Evolutionary conservation across 2,888 invertebrate genomes (phyloP), one percentile per base, ranked within the genome.

Genomic region (Thymelicus lineola): DNA sequence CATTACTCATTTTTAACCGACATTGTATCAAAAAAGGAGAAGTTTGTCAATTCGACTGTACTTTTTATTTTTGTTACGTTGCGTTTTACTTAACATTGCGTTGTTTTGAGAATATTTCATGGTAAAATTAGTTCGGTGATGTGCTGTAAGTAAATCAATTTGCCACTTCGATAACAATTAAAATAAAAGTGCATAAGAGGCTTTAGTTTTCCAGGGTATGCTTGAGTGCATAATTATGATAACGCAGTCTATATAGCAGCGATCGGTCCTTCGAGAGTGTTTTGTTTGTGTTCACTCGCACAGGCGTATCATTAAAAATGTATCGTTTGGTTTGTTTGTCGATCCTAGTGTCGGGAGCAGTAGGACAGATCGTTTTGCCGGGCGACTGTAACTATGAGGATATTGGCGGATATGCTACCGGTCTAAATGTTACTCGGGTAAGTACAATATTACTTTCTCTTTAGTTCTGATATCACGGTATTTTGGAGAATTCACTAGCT

Each of bases 251-350:
- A 53, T 53, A 53, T 53, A 53, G 15, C 48, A 7, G 48, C 48
- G 17, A 15, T 50, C 48, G 48, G 48, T n/a, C 17, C 15, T 50
- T 50, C 15, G 48, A 50, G 48, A 15, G 48, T 17, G 48, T 50
- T 50, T 50, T 50, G 48, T 50, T 55, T 14, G 55, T 55, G 12
- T 28, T 61, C 10, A 28, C 12, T 20, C 42, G 42, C 12, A 1
- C 10, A 42, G 10, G 10, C 9, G 28, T 28, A 28, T 0, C 10
- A 1, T 9, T 12, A 42, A 53, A 55, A 66, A 66, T 57, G 66
- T 59, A 64, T 36, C 60, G 50, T 6, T n/a, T 62, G 55, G 61
- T 68, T 62, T 57, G 7, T 55, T 46, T 55, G 12, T 9, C 12
- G 1, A 6, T 55, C 5, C 0, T 20, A 7, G 55, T 28, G 6